Evolutionary conservation across 2,888 invertebrate species (phyloP).

Genomic region (Mamestra brassicae): DNA sequence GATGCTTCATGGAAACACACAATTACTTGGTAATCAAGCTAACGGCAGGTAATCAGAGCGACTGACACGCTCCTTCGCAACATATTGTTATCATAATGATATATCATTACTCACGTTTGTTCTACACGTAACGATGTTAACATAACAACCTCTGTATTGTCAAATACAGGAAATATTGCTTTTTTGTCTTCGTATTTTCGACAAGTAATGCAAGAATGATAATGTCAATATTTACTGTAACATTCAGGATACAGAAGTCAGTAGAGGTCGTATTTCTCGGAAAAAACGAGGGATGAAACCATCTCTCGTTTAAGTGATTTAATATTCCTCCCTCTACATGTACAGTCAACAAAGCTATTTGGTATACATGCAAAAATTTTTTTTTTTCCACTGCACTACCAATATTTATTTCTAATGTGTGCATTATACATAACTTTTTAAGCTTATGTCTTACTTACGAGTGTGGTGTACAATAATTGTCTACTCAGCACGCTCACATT

Average conservation of each 20-base stretch:
- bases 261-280: not conserved
- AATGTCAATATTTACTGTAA: not conserved
- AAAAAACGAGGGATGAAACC: not conserved
- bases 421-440: no score
- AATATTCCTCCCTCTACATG: not conserved
- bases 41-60: conserved; percentile 35
- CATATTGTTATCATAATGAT: conserved; percentile 27
- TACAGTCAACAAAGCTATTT: no score
- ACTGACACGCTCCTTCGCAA: conserved; percentile 9
- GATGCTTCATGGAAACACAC: conserved; percentile 20
- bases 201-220: conserved; percentile 1
- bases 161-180: not conserved
- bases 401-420: no score
- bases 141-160: conserved; percentile 3
- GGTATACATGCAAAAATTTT: no score
- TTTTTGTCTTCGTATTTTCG: not conserved
- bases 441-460: no score
- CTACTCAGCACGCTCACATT: no score
- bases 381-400: no score
- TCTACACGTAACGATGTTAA: conserved; percentile 19
- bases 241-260: not conserved
- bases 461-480: no score
- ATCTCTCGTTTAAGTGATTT: not conserved
- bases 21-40: conserved; percentile 44
- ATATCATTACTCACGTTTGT: conserved; percentile 27